Evolutionary conservation across 2,888 invertebrate genomes (phyloP).

Genomic region (Hypselothyrea guttata): DNA sequence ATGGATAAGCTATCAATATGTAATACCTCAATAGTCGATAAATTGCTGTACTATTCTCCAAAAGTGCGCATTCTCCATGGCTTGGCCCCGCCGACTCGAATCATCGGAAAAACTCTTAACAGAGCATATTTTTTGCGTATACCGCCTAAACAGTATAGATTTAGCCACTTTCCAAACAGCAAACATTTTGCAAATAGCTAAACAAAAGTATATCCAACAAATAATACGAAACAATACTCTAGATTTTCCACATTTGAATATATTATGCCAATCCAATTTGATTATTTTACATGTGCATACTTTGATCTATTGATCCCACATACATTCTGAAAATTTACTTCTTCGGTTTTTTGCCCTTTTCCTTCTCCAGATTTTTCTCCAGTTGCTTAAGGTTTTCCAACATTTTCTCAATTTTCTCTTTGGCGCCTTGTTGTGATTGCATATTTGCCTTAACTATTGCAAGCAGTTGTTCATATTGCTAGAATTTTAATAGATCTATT

Average conservation of each 20-base stretch:
- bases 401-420: conserved; percentile 8
- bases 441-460: conserved; percentile 1
- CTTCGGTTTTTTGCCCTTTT: neutral
- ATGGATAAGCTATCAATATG: neutral
- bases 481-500: neutral
- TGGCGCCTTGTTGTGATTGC: neutral
- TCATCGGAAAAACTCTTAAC: neutral
- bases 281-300: too few relatives aligned
- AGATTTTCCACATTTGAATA: too few relatives aligned
- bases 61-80: conserved; percentile 56
- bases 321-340: too few relatives aligned
- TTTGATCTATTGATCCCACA: too few relatives aligned
- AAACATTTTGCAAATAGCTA: too few relatives aligned
- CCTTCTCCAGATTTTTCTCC: conserved; percentile 7
- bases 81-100: neutral
- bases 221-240: too few relatives aligned
- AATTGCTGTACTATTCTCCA: conserved; percentile 46
- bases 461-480: conserved; percentile 15
- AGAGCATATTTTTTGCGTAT: too few relatives aligned
- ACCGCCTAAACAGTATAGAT: too few relatives aligned
- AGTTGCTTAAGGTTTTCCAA: neutral
- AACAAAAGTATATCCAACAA: too few relatives aligned
- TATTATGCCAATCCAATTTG: too few relatives aligned
- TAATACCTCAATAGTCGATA: neutral
- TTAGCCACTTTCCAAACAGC: too few relatives aligned